Evolutionary conservation across 2,888 invertebrate species (phyloP).

Genomic region (Autographa gamma): DNA sequence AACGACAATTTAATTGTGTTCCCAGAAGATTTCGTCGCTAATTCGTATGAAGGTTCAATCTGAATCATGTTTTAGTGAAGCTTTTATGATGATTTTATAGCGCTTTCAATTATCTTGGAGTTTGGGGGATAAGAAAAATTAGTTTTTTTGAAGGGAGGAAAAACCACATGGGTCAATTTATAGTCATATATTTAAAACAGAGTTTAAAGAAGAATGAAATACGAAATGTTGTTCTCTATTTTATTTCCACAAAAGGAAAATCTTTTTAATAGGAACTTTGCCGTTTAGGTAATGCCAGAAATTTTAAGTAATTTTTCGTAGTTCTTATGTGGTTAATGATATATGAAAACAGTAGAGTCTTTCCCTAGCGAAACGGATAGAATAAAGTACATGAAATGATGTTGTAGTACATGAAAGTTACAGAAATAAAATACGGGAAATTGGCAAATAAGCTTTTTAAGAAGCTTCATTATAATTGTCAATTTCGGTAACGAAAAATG

Average conservation of each 20-base stretch:
- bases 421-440: too few species aligned
- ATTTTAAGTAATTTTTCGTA: too few species aligned
- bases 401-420: too few species aligned
- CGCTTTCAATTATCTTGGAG: neutral
- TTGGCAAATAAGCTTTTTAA: neutral
- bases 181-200: too few species aligned
- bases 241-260: too few species aligned
- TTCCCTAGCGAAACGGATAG: too few species aligned
- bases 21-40: conserved; percentile 9
- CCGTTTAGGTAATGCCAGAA: too few species aligned
- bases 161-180: neutral
- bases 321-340: neutral
- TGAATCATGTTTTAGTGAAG: neutral
- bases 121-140: neutral
- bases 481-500: neutral
- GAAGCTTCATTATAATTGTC: conserved; percentile 3
- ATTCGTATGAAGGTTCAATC: conserved; percentile 8
- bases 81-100: neutral
- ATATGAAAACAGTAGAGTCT: too few species aligned
- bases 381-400: too few species aligned
- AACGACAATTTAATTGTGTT: conserved; percentile 22
- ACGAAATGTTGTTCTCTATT: too few species aligned
- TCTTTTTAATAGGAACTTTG: too few species aligned
- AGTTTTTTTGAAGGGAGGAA: neutral
- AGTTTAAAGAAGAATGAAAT: too few species aligned